Conservation (phyloP, 2,113 vertebrate genomes). For the Esox niger region DNA sequence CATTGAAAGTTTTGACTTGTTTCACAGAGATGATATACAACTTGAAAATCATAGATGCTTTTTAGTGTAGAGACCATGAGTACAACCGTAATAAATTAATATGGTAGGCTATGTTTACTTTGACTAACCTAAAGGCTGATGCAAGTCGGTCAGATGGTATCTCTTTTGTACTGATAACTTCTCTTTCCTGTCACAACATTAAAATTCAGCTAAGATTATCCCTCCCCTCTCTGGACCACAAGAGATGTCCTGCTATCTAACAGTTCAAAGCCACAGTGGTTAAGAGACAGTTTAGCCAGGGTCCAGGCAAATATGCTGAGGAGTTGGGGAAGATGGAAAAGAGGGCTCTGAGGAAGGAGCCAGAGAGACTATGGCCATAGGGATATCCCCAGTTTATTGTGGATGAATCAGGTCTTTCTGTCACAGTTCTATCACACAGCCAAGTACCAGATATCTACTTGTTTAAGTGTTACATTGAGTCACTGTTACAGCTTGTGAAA, state of each 20-base stretch:
- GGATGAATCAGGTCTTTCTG: constrained; percentile 35
- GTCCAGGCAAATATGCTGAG: constrained; percentile 9
- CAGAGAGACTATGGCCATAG: background rate
- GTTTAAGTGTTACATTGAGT: constrained; percentile 14
- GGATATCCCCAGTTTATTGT: background rate
- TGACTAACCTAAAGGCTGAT: too few relatives aligned
- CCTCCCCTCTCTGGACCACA: background rate
- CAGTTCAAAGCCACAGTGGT: constrained; percentile 50
- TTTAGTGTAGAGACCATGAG: too few relatives aligned
- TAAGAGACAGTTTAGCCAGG: constrained; percentile 15
- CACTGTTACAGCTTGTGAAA: constrained; percentile 13
- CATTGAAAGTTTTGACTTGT: too few relatives aligned
- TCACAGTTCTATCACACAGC: constrained; percentile 29
- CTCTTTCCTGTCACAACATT: too few relatives aligned
- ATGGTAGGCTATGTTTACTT: too few relatives aligned
- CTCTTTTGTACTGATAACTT: too few relatives aligned
- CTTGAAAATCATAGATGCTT: too few relatives aligned
- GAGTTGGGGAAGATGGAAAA: background rate
- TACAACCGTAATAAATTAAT: too few relatives aligned
- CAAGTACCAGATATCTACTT: constrained; percentile 16
- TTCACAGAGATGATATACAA: too few relatives aligned
- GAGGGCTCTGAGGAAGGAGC: background rate
- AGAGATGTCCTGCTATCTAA: constrained; percentile 30
- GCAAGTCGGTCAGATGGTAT: too few relatives aligned
- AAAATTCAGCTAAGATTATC: background rate